A percentile compares a stretch with the other conserved stretches of the same genome.
Evolutionary conservation across 1,140 invertebrate genomes (phyloP).

Genomic region (Leptoteleia sp.): DNA sequence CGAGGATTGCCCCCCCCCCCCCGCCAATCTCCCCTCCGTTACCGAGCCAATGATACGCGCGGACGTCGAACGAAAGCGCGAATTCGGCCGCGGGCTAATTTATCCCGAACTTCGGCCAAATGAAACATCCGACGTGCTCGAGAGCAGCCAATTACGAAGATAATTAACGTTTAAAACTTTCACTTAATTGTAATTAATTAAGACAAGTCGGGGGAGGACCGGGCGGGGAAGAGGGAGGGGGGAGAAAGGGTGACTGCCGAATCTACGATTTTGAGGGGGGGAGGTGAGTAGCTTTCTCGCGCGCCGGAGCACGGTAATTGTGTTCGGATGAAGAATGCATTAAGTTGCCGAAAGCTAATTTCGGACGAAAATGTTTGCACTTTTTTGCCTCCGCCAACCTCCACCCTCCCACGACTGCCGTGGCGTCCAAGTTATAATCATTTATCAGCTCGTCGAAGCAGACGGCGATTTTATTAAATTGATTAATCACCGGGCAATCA

Average conservation of each 20-base stretch:
- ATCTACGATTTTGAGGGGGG: constrained; percentile 45
- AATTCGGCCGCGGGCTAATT: constrained; percentile 29
- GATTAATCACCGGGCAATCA: constrained; percentile 18
- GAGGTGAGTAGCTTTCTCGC: constrained; percentile 13
- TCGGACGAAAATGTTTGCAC: constrained; percentile 20
- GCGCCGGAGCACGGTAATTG: constrained; percentile 40
- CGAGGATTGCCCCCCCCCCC: no score
- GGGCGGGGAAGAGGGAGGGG: no score
- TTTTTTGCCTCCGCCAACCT: no score
- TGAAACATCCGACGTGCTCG: constrained; percentile 19
- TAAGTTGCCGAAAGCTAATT: constrained; percentile 38
- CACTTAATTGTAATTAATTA: constrained; percentile 59
- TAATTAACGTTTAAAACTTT: constrained; percentile 59
- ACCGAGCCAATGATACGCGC: constrained; percentile 19
- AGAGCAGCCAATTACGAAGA: constrained; percentile 43
- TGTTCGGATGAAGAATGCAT: constrained; percentile 43
- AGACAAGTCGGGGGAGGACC: constrained; percentile 13
- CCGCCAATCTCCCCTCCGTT: no score
- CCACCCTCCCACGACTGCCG: no score
- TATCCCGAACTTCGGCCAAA: constrained; percentile 27
- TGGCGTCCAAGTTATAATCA: constrained; percentile 19
- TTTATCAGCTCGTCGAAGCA: constrained; percentile 34
- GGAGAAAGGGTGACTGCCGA: no score
- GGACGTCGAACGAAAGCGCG: constrained; percentile 22
- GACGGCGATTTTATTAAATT: constrained; percentile 27